Conservation (phyloP, 1,140 invertebrate species). For the Habropoda laboriosa region DNA sequence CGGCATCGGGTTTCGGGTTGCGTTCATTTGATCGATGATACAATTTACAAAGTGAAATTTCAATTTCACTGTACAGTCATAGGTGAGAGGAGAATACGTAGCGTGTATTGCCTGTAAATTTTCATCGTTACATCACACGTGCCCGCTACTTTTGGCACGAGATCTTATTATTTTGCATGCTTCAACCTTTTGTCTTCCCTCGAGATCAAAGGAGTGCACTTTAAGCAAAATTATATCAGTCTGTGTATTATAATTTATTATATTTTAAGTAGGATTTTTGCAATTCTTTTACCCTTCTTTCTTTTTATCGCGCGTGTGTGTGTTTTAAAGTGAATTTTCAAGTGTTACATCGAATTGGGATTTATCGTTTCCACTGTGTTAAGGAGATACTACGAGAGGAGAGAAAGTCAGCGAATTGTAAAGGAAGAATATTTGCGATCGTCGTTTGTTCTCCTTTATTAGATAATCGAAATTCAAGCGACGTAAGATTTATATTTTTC, state of each 20-base stretch:
- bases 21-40: neutral
- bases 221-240: neutral
- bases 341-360: no score
- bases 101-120: slow-evolving; percentile 28
- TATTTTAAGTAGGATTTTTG: no score
- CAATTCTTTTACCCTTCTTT: neutral
- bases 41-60: slow-evolving; percentile 10
- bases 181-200: slow-evolving; percentile 6
- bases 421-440: neutral
- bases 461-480: no score
- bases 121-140: slow-evolving; percentile 55
- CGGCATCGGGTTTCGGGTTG: neutral
- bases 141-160: slow-evolving; percentile 49
- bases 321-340: neutral
- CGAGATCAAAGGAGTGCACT: neutral
- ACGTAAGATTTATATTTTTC: no score
- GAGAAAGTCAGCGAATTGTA: neutral
- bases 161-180: slow-evolving; percentile 19
- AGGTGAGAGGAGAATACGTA: slow-evolving; percentile 1
- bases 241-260: neutral
- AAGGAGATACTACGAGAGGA: no score
- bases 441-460: no score
- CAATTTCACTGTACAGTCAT: neutral
- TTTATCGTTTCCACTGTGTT: no score
- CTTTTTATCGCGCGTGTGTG: neutral